Base-by-base conservation (phyloP, 1,140 invertebrate species). In the Uloborus diversus region DNA sequence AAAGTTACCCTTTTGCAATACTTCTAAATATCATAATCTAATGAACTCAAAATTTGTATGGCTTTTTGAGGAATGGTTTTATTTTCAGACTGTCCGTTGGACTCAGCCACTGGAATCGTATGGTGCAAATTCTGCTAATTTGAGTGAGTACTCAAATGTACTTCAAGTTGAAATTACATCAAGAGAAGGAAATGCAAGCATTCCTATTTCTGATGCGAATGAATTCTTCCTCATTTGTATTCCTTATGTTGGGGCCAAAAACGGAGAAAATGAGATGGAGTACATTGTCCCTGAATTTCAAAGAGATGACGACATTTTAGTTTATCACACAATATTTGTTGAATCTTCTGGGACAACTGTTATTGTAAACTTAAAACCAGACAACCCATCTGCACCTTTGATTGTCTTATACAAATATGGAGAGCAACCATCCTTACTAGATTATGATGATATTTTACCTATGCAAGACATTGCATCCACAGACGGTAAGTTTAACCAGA, bases 81-180 rank as follows among this genome's bases (percentile, higher is more conserved):
- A 37, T n/a, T 53, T 75, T 1, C 25, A 81, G 79, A 20, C 70
- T 47, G 62, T 81, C 9, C 57, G 68, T 3, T 81, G 79, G 79
- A 75, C 69, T 20, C 69, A 70, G 20, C 69, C 70, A 14, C 35
- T 81, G 28, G 70, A 81, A 61, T 81, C 69, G 25, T 75, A 81
- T 42, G 62, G 61, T n/a, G 25, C 23, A 3, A 35, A 61, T 13
- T 53, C 79, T 11, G 28, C 27, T 25, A 81, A 75, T 30, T 51
- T 81, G 37, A 75, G 53, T 23, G 57, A 75, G 51, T 4, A 51
- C 3, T 81, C 79, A n/a, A 75, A 61, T 61, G 66, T 70, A 14
- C 32, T 79, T 17, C 76, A 79, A 14, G 25, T 75, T 14, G 70
- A 68, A 3, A 75, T 75, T 20, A 59, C 70, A 27, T 23, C 61